phyloP scores from a whole-genome alignment of 2,888 invertebrate genomes.

The Drosophila neotestacea region DNA sequence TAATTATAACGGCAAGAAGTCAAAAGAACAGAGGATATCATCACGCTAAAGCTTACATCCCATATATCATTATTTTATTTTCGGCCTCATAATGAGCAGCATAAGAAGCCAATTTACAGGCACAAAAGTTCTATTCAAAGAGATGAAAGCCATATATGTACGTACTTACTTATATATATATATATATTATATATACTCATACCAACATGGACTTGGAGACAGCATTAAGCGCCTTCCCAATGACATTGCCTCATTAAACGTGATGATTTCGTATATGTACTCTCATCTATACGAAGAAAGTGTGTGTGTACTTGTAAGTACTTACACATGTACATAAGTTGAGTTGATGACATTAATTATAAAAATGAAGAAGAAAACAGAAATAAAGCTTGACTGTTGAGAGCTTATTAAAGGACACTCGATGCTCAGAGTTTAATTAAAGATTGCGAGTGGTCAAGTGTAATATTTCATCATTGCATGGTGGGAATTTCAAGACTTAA shows the following conservation, averaged over 20 bases:
- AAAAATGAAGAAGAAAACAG: constrained; percentile 26
- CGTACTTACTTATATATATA: neutral
- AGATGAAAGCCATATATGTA: constrained; percentile 30
- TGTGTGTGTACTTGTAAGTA: constrained; percentile 24
- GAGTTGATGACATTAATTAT: constrained; percentile 45
- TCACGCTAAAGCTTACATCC: neutral
- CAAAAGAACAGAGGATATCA: constrained; percentile 18
- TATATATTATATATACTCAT: neutral
- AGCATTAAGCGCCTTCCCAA: constrained; percentile 35
- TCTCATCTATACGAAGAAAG: too few species aligned
- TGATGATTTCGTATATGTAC: constrained; percentile 24
- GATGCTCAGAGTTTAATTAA: constrained; percentile 25
- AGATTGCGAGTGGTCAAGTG: constrained; percentile 21
- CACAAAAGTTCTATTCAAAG: constrained; percentile 47
- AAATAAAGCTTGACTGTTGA: constrained; percentile 11
- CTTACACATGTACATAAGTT: constrained; percentile 39
- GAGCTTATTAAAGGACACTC: constrained; percentile 31
- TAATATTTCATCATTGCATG: neutral
- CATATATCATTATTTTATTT: constrained; percentile 29
- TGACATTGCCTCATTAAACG: constrained; percentile 41
- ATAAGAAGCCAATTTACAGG: constrained; percentile 55
- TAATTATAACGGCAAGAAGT: constrained; percentile 36
- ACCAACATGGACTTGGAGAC: constrained; percentile 10
- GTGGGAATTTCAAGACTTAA: neutral
- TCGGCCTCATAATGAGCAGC: constrained; percentile 36